Percentiles rank a stretch among this genome's conserved stretches.
These are phyloP conservation scores for Lindbergichthys nudifrons DNA, from an alignment of 2,797 vertebrate genomes.

Conservation along the genomic window DNA sequence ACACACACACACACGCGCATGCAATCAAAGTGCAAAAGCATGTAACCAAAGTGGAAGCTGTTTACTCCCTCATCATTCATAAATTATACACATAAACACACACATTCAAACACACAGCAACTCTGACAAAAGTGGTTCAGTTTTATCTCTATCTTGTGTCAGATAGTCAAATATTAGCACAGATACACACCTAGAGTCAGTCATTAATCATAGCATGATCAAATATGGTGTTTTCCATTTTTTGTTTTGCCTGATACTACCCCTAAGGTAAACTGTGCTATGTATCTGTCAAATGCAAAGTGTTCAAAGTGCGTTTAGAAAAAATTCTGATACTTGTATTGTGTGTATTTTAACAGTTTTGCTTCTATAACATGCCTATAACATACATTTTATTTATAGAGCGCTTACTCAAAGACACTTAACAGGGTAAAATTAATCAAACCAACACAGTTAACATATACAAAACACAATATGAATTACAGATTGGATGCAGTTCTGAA, in stretches of 20 bases:
- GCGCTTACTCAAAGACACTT: no score
- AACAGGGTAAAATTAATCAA: no score
- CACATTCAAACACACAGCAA: constrained; percentile 7
- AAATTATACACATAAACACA: constrained; percentile 61
- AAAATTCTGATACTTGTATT: no score
- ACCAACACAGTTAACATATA: no score
- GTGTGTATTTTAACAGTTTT: no score
- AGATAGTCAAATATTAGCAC: background rate
- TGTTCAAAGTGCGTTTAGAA: background rate
- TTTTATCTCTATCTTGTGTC: background rate
- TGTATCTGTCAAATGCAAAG: background rate
- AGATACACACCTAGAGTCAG: background rate
- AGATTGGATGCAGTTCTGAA: no score
- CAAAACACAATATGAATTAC: no score
- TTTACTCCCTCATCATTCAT: constrained; percentile 64
- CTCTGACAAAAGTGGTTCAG: background rate
- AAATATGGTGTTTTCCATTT: background rate
- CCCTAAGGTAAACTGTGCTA: background rate
- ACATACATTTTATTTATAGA: no score
- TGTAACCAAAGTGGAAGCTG: constrained; percentile 64
- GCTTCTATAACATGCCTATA: no score
- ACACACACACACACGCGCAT: background rate
- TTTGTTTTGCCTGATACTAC: background rate
- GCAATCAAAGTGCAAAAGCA: constrained; percentile 70
- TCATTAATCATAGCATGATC: background rate